Percentiles rank a stretch among this genome's conserved stretches.
phyloP scores from a whole-genome alignment of 2,797 vertebrate species.

The Lagodon rhomboides region DNA sequence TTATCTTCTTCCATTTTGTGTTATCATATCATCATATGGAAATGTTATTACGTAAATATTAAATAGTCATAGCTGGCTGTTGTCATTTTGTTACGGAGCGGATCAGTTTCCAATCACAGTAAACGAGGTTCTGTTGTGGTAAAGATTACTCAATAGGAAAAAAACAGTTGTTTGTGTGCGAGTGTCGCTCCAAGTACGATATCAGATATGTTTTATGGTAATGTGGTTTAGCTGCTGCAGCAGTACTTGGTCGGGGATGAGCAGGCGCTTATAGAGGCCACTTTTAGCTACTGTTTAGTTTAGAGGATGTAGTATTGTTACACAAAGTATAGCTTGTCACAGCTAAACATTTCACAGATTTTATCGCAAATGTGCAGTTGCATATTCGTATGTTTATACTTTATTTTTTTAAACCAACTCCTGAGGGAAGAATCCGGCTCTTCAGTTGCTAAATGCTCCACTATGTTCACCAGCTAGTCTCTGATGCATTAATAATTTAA shows the following conservation, averaged over 20 bases:
- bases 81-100: background rate
- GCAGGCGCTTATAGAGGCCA: background rate
- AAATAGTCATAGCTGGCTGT: background rate
- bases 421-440: background rate
- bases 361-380: background rate
- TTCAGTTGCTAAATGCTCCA: background rate
- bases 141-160: background rate
- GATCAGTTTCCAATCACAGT: background rate
- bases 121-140: background rate
- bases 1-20: background rate
- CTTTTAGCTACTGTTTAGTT: background rate
- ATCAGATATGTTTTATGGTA: too few species aligned
- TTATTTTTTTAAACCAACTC: background rate
- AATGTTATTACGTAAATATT: background rate
- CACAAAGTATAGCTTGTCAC: background rate
- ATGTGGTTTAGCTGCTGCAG: too few species aligned
- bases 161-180: background rate
- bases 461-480: too few species aligned
- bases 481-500: too few species aligned
- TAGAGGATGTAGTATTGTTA: background rate
- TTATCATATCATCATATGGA: background rate
- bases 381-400: background rate
- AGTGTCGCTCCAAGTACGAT: background rate
- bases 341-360: background rate
- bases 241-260: background rate